Evolutionary conservation across 2,113 vertebrate species (phyloP), one percentile per base, ranked within the genome.

Genomic region (Hypomesus transpacificus): DNA sequence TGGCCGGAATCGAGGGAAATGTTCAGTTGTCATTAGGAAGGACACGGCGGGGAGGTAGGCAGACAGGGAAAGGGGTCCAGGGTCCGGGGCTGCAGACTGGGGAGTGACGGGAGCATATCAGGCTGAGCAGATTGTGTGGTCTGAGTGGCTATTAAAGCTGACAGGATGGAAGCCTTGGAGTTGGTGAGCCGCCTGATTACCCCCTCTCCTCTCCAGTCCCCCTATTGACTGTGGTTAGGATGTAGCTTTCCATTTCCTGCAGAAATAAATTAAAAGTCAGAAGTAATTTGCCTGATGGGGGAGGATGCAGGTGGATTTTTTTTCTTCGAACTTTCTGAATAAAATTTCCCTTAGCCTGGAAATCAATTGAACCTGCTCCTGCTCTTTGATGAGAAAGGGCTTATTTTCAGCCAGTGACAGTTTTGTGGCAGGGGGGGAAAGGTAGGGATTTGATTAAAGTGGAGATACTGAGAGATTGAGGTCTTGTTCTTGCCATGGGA

Each of bases 231-330:
- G 93, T 94, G 94, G 92, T 91, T 94, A 93, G 94, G 93, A 94
- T 94, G 94, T 94, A 94, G 93, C 94, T 94, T 98, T 95, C 95
- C 93, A 96, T 98, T 98, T 98, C 95, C 95, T 94, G 86, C 93
- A 89, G 94, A 98, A 99, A 99, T 98, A 99, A 99, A 99, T 98
- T 98, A 98, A 96, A 99, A 98, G 97, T 99, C 97, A 98, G 95
- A 99, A 98, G 91, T 97, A 96, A 99, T 98, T 98, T 99, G 93
- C 92, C 92, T 99, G 97, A 98, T 83, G 91, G 93, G 93, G 90
- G 39, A 46, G 88, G 79, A 90, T 94, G 92, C 94, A 96, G 94
- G 94, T 96, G 93, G 91, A 56, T 53, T 59, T 67, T 46, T 80
- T 59, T 76, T 81, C 78, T 82, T 84, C 81, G 83, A 88, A 88